Base-by-base conservation (phyloP, 2,113 vertebrate species). In the Daboia siamensis region DNA sequence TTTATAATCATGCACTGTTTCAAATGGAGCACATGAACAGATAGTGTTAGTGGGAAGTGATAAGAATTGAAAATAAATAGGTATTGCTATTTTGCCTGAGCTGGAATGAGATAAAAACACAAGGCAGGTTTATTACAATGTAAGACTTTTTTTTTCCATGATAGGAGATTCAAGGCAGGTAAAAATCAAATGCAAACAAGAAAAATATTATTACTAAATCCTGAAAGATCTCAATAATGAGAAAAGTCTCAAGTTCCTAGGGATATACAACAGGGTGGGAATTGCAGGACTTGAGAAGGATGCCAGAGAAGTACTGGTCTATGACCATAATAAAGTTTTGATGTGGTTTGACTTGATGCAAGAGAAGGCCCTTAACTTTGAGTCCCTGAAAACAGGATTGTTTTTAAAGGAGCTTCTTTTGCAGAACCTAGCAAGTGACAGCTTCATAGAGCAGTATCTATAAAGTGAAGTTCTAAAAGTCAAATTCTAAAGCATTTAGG, bases 11-110 rank as follows among this genome's bases (percentile, higher is more conserved):
- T 94, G 95, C 95, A 96, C 93, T 92, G 94, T 90, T 91, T 54
- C 93, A 48, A 86, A 86, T 59, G 26, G 91, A 64, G 56, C 93
- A 20, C 69, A 91, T 96, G 91, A 95, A 93, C 64, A 87, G 56
- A 95, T 48, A 95, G 56, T 10, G 48, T 90, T 90, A 92, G 55
- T 96, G 95, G 95, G 94, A 96, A 94, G 88, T 94, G 69, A 95
- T 94, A 95, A 95, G 94, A 93, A 95, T n/a, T 94, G 92, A 92
- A 95, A 90, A 93, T 54, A 94, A 94, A 94, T 95, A 93, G 46
- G 84, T 90, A 24, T 52, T 96, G 90, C 94, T 85, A 94, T 94
- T 95, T 93, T 95, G 87, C 93, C 92, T 93, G 54, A 94, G 86
- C 74, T 94, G 23, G 20, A 95, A 93, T 57, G 9, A 94, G 44